phyloP scores from a whole-genome alignment of 2,888 invertebrate species.

The Morinoia aosen region DNA sequence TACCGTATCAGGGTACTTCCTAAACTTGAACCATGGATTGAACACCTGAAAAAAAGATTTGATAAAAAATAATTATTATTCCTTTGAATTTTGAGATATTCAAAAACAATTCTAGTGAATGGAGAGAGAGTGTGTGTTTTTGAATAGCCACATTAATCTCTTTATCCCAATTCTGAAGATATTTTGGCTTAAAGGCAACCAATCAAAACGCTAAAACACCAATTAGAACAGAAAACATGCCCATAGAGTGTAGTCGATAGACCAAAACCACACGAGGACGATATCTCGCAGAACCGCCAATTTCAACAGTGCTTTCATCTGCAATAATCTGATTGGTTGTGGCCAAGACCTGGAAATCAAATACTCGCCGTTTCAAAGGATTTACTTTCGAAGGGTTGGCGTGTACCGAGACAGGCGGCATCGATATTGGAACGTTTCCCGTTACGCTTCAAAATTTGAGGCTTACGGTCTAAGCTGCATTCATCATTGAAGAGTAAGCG shows the following conservation, averaged over 20 bases:
- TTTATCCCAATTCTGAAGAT: not conserved
- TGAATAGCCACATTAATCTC: not conserved
- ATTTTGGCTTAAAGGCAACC: not conserved
- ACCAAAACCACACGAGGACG: not conserved
- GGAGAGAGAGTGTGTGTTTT: not conserved
- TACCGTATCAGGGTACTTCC: no score
- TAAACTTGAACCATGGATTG: no score
- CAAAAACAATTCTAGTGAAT: not conserved
- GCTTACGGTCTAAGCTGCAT: not conserved
- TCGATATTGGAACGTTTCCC: not conserved
- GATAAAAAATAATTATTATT: not conserved
- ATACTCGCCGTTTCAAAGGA: not conserved
- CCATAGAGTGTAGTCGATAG: not conserved
- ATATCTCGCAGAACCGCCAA: not conserved
- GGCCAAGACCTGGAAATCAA: not conserved
- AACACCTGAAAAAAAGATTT: no score
- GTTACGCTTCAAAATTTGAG: not conserved
- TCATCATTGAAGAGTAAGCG: no score
- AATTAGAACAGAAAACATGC: not conserved
- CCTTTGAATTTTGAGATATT: not conserved
- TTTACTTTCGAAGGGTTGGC: not conserved
- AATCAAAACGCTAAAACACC: not conserved
- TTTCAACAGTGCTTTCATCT: conserved; percentile 4
- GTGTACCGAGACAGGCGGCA: not conserved
- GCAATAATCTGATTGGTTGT: not conserved